Percentiles rank a stretch among this genome's conserved stretches.
Evolutionary conservation across 35 echinoderm and acorn worm species (phyloP).

Genomic region (Patiria miniata): DNA sequence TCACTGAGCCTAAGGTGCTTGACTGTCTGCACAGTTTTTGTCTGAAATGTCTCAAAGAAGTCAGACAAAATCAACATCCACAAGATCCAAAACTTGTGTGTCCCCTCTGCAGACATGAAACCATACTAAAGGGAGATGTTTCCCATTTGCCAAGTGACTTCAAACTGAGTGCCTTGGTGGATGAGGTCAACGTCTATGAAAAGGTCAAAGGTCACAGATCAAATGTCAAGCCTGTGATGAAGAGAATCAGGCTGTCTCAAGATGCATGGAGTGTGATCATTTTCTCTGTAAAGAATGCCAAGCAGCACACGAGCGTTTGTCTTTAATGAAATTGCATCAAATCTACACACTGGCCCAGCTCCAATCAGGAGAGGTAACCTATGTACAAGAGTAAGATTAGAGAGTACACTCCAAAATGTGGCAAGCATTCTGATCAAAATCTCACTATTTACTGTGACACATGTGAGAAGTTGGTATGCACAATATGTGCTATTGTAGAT

Average conservation of each 20-base stretch:
- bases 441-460: neutral
- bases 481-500: neutral
- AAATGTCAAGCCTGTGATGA: neutral
- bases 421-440: neutral
- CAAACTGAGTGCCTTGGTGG: too few relatives aligned
- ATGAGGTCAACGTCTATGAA: too few relatives aligned
- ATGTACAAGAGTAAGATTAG: constrained; percentile 2
- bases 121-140: too few relatives aligned
- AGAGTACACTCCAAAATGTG: constrained; percentile 7
- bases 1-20: too few relatives aligned
- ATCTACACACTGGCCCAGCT: constrained; percentile 5
- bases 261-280: constrained; percentile 12
- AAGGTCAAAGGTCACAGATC: too few relatives aligned
- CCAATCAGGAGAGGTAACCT: neutral
- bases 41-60: too few relatives aligned
- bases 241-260: neutral
- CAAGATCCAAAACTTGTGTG: too few relatives aligned
- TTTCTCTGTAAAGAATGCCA: constrained; percentile 11
- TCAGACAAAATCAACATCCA: too few relatives aligned
- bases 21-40: too few relatives aligned
- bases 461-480: constrained; percentile 5
- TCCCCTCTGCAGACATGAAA: too few relatives aligned
- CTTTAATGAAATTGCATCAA: neutral
- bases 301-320: neutral
- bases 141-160: too few relatives aligned